Evolutionary conservation across 2,888 invertebrate species (phyloP).

Genomic region (Aphrophora alni): DNA sequence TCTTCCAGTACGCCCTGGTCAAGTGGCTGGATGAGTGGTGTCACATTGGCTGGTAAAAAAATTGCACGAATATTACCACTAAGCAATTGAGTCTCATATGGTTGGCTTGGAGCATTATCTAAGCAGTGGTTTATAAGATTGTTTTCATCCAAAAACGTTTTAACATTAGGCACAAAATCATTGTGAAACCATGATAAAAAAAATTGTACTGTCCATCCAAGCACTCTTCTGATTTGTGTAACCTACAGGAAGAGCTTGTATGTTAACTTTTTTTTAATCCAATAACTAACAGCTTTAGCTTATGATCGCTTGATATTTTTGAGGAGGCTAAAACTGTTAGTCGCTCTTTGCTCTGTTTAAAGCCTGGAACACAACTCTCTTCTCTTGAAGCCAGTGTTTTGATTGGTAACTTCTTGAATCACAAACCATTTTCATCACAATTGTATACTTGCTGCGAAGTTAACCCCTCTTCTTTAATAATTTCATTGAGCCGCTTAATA

Average conservation of each 20-base stretch:
- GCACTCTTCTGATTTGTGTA: background rate
- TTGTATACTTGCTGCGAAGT: background rate
- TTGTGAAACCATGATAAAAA: background rate
- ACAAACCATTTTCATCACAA: background rate
- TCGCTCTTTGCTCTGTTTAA: background rate
- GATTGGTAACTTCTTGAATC: background rate
- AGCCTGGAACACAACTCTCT: background rate
- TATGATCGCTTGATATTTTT: background rate
- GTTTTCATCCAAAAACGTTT: background rate
- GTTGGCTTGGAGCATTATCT: background rate
- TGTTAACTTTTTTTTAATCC: background rate
- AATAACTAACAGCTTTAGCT: background rate
- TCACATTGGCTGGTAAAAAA: background rate
- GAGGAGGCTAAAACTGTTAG: background rate
- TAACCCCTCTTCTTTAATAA: background rate
- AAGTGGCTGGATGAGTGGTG: background rate
- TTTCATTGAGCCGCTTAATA: background rate
- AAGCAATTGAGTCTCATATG: background rate
- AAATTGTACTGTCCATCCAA: background rate
- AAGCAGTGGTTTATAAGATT: background rate
- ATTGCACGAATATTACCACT: background rate
- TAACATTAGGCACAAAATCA: background rate
- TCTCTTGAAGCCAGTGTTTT: background rate
- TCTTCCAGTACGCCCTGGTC: background rate
- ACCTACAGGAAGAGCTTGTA: background rate